Conservation (phyloP, 2,888 invertebrate species). For the Trissolcus brochymenae region DNA sequence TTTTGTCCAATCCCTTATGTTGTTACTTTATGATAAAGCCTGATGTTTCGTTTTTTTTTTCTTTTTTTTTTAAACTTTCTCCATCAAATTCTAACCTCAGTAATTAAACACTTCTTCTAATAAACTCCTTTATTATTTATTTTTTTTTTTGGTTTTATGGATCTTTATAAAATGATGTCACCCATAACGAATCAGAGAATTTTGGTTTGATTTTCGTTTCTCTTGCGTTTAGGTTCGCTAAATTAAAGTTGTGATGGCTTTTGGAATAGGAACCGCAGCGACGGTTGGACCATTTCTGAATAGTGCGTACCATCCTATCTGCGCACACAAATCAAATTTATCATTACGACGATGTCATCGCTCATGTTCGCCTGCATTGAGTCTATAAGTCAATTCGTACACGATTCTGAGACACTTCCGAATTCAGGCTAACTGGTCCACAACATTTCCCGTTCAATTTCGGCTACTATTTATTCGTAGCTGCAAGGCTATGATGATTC, state of each 20-base stretch:
- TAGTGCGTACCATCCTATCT: not conserved
- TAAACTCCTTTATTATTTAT: too few species aligned
- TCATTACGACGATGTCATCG: conserved; percentile 11
- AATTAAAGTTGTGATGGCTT: too few species aligned
- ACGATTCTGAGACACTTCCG: conserved; percentile 55
- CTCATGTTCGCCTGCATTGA: conserved; percentile 14
- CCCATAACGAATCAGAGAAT: too few species aligned
- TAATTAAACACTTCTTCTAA: too few species aligned
- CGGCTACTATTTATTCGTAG: conserved; percentile 48
- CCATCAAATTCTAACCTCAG: not conserved
- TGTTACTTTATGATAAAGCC: not conserved
- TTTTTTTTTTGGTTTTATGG: not conserved
- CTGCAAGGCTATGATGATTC: conserved; percentile 60
- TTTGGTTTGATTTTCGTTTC: not conserved
- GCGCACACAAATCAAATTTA: conserved; percentile 19
- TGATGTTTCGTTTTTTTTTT: not conserved
- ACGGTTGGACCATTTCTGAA: too few species aligned
- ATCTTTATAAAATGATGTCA: too few species aligned
- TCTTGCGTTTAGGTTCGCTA: not conserved
- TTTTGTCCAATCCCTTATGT: not conserved
- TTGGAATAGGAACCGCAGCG: too few species aligned
- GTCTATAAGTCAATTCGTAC: conserved; percentile 22
- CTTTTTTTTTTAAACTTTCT: too few species aligned
- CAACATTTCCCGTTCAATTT: conserved; percentile 75
- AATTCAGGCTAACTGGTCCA: conserved; percentile 67